Base-by-base conservation (phyloP, 1,140 invertebrate species). In the Spodoptera frugiperda region DNA sequence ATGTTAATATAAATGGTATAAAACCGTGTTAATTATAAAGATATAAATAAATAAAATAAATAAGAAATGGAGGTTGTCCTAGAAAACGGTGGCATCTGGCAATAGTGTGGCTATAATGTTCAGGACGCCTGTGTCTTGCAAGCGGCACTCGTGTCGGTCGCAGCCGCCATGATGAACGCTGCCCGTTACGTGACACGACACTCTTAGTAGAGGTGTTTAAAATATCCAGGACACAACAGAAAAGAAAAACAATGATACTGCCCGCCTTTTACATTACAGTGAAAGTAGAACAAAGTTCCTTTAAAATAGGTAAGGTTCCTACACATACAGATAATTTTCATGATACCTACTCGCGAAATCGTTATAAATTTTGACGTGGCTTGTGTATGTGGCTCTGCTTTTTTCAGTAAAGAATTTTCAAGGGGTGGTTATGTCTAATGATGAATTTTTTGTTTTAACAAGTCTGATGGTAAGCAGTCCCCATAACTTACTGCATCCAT, bases 111-210 rank as follows among this genome's bases (percentile, higher is more conserved):
- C 44, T 8, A n/a, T 73, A 61, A 61, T 21, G 46, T 25, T 49
- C 30, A 48, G 63, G 44, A 39, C 17, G 51, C 49, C 25, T 44
- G 30, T 49, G 6, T 59, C 71, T 73, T 30, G 19, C 71, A 48
- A 65, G 71, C 54, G 70, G 8, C 44, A 59, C 54, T 73, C 49
- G 54, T 59, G 54, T 33, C 54, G 54, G 19, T 59, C 54, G 19
- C 53, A 21, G 39, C 33, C 12, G 71, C 54, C 55, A 46, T 73
- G 71, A 73, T 61, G 71, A 73, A 73, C 51, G 55, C 44, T 19
- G 15, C 19, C 39, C 19, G 55, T 73, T 73, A 73, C 70, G 70
- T 72, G 54, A 59, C 55, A 25, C 39, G 55, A 61, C 33, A 10
- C 55, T 57, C 55, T 44, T 48, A 55, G 15, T n/a, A 72, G 53